phyloP scores from a whole-genome alignment of 2,113 vertebrate genomes.

The Promerops cafer region DNA sequence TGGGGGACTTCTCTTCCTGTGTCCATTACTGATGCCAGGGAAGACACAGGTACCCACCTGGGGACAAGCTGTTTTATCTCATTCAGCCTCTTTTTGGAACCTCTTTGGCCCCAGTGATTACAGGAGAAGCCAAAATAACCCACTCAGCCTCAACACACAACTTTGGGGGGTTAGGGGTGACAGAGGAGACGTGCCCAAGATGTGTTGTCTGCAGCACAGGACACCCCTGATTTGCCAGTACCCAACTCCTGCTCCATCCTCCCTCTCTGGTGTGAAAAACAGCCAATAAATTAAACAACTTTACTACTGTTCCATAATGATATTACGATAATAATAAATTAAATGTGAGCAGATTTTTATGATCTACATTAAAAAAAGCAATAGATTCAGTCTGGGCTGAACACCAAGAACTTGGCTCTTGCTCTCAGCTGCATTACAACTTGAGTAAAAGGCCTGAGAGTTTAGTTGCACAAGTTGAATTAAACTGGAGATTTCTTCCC shows the following conservation, averaged over 20 bases:
- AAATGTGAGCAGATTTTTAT: conserved; percentile 52
- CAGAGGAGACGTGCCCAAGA: accelerated
- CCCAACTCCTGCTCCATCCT: not conserved
- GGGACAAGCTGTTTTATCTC: not conserved
- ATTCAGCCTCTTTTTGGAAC: not conserved
- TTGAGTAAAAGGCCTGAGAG: not conserved
- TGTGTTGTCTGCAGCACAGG: not conserved
- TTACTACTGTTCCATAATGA: conserved; percentile 50
- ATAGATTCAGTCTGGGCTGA: conserved; percentile 49
- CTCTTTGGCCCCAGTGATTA: not conserved
- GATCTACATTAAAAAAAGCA: conserved; percentile 10
- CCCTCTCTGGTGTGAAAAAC: not conserved
- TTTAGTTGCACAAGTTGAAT: not conserved
- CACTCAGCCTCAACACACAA: not conserved
- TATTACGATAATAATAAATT: conserved; percentile 65
- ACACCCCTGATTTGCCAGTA: not conserved
- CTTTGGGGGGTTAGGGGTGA: not conserved
- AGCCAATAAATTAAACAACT: conserved; percentile 6
- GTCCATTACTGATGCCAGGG: not conserved
- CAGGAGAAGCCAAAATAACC: not conserved
- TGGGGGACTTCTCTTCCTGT: not conserved
- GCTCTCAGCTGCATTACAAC: not conserved
- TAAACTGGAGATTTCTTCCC: not conserved
- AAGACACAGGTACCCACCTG: not conserved
- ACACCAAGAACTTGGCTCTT: conserved; percentile 43